Percentiles rank a stretch among this genome's conserved stretches.
These are phyloP conservation scores for Drosophila willistoni DNA, from an alignment of 1,140 invertebrate genomes.

Conservation along the genomic window DNA sequence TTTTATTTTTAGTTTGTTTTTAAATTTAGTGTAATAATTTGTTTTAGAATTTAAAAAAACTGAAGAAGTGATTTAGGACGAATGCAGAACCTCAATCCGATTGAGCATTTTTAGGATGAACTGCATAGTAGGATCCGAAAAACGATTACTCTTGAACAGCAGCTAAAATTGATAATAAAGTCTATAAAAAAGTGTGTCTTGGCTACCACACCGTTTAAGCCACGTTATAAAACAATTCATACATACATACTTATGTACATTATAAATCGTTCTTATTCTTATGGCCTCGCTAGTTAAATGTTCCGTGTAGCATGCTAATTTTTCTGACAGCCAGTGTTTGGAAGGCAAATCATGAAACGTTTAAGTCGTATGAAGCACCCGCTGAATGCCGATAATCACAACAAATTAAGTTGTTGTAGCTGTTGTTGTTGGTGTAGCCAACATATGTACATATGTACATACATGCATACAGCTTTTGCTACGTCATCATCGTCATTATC, in stretches of 20 bases:
- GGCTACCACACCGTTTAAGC: neutral
- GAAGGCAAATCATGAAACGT: constrained; percentile 27
- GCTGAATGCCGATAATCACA: constrained; percentile 53
- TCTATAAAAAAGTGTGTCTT: too few species aligned
- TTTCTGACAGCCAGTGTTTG: constrained; percentile 41
- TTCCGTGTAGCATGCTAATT: neutral
- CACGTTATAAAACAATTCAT: too few species aligned
- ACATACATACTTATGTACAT: too few species aligned
- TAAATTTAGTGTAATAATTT: too few species aligned
- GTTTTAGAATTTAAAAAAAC: too few species aligned
- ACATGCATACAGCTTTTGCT: constrained; percentile 27
- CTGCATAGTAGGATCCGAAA: too few species aligned
- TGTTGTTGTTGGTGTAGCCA: constrained; percentile 10
- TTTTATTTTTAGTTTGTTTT: too few species aligned
- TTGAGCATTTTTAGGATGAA: too few species aligned
- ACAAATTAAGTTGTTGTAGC: constrained; percentile 59
- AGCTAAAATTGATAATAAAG: too few species aligned
- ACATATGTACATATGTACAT: neutral
- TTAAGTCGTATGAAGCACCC: constrained; percentile 15
- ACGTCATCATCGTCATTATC: constrained; percentile 48
- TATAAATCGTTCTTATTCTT: neutral
- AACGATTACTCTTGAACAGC: too few species aligned
- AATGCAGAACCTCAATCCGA: too few species aligned
- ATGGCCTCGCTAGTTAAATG: constrained; percentile 15
- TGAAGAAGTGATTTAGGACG: too few species aligned